Evolutionary conservation across 1,140 invertebrate species (phyloP).

Genomic region (Calephelis nemesis): DNA sequence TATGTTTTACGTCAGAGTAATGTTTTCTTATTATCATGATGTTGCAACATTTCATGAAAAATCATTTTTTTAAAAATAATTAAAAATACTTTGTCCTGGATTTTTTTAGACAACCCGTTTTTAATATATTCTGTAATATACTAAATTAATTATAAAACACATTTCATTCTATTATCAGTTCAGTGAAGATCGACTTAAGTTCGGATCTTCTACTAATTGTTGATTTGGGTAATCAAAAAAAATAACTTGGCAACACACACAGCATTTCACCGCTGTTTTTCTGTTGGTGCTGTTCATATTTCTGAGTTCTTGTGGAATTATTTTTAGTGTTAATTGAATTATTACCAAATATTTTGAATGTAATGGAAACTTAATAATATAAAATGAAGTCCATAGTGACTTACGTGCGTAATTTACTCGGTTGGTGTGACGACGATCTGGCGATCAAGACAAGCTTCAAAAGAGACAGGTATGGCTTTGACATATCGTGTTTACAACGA

Average conservation of each 20-base stretch:
- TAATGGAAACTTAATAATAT: constrained; percentile 57
- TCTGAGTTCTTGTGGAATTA: background rate
- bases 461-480: constrained; percentile 74
- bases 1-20: too few species aligned
- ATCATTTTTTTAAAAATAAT: too few species aligned
- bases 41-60: too few species aligned
- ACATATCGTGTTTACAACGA: constrained; percentile 73
- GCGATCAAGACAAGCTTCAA: constrained; percentile 57
- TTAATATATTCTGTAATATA: too few species aligned
- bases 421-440: constrained; percentile 55
- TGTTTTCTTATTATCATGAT: too few species aligned
- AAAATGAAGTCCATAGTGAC: constrained; percentile 70
- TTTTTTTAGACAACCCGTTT: too few species aligned
- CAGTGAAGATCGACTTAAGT: too few species aligned
- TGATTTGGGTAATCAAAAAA: too few species aligned
- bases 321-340: background rate
- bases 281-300: constrained; percentile 8
- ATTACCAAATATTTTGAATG: constrained; percentile 31
- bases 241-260: background rate
- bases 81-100: too few species aligned
- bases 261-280: constrained; percentile 21
- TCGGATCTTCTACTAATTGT: too few species aligned
- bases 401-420: constrained; percentile 63
- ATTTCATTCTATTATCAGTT: too few species aligned
- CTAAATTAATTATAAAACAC: too few species aligned